Conservation (phyloP, 2,797 vertebrate genomes). For the Anas capensis region DNA sequence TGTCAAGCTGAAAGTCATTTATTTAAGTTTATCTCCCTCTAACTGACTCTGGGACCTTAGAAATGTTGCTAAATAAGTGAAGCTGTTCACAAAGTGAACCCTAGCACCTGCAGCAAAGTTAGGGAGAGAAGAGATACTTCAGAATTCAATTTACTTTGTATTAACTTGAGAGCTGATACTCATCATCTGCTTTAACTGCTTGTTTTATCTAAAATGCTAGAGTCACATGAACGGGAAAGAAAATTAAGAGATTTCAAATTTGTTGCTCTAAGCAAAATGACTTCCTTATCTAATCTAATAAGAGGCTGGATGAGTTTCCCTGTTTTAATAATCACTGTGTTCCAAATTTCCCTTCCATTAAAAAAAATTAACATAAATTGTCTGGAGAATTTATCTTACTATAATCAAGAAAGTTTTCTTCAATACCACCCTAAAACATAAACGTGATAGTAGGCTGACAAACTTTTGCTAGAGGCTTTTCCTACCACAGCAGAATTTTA, state of each 20-base stretch:
- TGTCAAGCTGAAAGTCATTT: slow-evolving; percentile 39
- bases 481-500: neutral
- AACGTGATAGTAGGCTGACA: slow-evolving; percentile 1
- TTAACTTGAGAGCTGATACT: slow-evolving; percentile 79
- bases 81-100: slow-evolving; percentile 75
- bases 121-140: slow-evolving; percentile 70
- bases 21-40: slow-evolving; percentile 44
- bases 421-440: slow-evolving; percentile 48
- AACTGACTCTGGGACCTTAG: slow-evolving; percentile 36
- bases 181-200: slow-evolving; percentile 76
- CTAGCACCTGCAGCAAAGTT: slow-evolving; percentile 73
- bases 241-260: slow-evolving; percentile 84
- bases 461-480: slow-evolving; percentile 12
- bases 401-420: slow-evolving; percentile 74
- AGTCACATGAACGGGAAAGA: slow-evolving; percentile 76
- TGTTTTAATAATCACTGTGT: slow-evolving; percentile 80
- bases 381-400: slow-evolving; percentile 72
- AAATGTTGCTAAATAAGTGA: slow-evolving; percentile 62
- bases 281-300: slow-evolving; percentile 84
- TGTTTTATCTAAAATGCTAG: slow-evolving; percentile 82
- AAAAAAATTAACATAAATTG: slow-evolving; percentile 80
- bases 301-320: slow-evolving; percentile 78
- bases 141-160: slow-evolving; percentile 82
- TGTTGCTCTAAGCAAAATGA: slow-evolving; percentile 83
- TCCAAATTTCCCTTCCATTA: slow-evolving; percentile 78